Conservation (phyloP, 2,113 vertebrate genomes). For the Accipiter cooperii region DNA sequence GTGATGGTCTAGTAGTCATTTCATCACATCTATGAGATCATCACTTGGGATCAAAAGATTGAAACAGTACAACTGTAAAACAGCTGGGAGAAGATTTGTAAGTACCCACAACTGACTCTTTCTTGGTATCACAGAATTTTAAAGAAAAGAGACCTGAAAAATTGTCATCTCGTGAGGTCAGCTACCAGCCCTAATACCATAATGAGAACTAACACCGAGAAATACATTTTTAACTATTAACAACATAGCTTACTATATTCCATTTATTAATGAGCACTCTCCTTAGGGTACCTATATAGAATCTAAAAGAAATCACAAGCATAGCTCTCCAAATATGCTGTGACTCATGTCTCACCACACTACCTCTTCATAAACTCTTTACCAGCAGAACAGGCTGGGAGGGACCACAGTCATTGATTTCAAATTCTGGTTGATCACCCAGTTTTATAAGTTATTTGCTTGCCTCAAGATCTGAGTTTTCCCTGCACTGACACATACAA, state of each 20-base stretch:
- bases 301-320: background rate
- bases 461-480: background rate
- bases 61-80: background rate
- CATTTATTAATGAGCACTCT: background rate
- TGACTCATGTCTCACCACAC: background rate
- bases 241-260: background rate
- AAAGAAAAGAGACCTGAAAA: background rate
- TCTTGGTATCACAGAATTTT: background rate
- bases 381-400: background rate
- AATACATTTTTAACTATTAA: background rate
- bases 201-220: background rate
- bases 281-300: background rate
- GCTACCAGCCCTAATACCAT: background rate
- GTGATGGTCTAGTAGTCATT: fast-evolving
- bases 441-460: background rate
- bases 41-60: background rate
- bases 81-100: background rate
- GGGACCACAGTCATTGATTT: background rate
- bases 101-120: background rate
- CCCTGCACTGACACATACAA: background rate
- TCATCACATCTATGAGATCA: background rate
- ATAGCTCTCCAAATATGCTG: background rate
- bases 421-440: background rate
- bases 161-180: background rate
- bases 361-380: background rate